Percentiles rank a stretch among this genome's conserved stretches.
These are phyloP conservation scores for Semnornis frantzii DNA, from an alignment of 2,113 vertebrate species.

Conservation along the genomic window DNA sequence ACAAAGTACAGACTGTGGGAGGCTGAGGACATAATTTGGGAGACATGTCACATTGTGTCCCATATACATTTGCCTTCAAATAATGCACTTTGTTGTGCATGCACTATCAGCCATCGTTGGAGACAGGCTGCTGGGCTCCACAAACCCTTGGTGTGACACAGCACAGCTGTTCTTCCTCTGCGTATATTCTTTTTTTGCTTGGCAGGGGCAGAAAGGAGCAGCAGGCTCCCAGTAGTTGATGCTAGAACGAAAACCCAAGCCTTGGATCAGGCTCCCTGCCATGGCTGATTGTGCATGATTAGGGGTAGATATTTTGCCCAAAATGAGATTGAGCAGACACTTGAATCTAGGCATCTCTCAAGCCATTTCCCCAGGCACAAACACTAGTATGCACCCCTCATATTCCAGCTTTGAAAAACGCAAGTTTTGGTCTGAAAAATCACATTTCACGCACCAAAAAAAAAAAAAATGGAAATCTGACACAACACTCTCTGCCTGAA, in stretches of 20 bases:
- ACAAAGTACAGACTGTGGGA: neutral
- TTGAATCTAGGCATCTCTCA: neutral
- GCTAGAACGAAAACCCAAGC: neutral
- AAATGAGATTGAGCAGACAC: neutral
- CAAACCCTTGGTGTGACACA: neutral
- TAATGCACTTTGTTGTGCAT: neutral
- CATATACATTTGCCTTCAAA: neutral
- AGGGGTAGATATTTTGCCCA: neutral
- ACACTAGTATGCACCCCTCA: neutral
- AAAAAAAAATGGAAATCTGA: constrained; percentile 45
- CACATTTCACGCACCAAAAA: constrained; percentile 1
- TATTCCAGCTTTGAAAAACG: constrained; percentile 20
- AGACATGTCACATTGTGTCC: neutral
- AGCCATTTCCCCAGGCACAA: neutral
- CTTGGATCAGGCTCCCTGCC: neutral
- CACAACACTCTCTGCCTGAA: constrained; percentile 27
- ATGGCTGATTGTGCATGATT: neutral
- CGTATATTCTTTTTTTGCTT: neutral
- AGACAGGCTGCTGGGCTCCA: constrained; percentile 56
- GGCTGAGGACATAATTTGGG: neutral
- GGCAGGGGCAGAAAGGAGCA: neutral
- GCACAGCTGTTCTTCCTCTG: constrained; percentile 40
- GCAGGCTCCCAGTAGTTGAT: neutral
- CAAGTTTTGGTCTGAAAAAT: constrained; percentile 40
- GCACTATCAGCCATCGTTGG: constrained; percentile 6